These are phyloP conservation scores for Hemibagrus guttatus DNA, from an alignment of 2,797 vertebrate species.

Conservation along the genomic window DNA sequence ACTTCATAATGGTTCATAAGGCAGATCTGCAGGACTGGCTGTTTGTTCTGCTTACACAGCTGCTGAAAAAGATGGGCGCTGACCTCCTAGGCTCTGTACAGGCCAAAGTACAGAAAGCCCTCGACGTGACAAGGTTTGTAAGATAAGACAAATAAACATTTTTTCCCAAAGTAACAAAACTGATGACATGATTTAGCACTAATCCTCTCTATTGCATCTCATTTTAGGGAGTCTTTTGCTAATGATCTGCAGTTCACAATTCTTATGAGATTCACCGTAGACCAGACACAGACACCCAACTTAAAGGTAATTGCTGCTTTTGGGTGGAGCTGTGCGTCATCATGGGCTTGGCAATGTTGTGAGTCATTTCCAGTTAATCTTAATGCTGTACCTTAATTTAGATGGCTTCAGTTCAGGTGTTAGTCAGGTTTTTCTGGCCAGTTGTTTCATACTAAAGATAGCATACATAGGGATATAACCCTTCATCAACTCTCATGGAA, in stretches of 20 bases:
- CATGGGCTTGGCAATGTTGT: slow-evolving; percentile 9
- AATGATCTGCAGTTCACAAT: slow-evolving; percentile 97
- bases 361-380: slow-evolving; percentile 13
- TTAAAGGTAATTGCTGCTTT: slow-evolving; percentile 82
- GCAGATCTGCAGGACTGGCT: slow-evolving; percentile 97
- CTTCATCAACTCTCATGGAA: slow-evolving; percentile 10
- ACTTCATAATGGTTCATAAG: slow-evolving; percentile 93
- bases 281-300: slow-evolving; percentile 97
- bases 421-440: background rate
- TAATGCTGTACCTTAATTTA: slow-evolving; percentile 3
- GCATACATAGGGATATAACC: slow-evolving; percentile 8
- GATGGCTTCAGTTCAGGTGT: slow-evolving; percentile 20
- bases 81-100: slow-evolving; percentile 97
- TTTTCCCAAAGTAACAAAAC: background rate
- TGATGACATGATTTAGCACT: background rate
- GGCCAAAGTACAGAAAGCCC: slow-evolving; percentile 95
- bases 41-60: slow-evolving; percentile 91
- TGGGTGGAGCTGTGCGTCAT: background rate
- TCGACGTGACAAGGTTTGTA: slow-evolving; percentile 90
- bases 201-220: slow-evolving; percentile 11
- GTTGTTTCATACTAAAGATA: slow-evolving; percentile 18
- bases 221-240: slow-evolving; percentile 91
- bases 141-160: background rate
- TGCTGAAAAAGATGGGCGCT: slow-evolving; percentile 98
- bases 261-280: slow-evolving; percentile 98